phyloP scores from a whole-genome alignment of 2,113 vertebrate genomes.

The Chaetodon trifascialis region DNA sequence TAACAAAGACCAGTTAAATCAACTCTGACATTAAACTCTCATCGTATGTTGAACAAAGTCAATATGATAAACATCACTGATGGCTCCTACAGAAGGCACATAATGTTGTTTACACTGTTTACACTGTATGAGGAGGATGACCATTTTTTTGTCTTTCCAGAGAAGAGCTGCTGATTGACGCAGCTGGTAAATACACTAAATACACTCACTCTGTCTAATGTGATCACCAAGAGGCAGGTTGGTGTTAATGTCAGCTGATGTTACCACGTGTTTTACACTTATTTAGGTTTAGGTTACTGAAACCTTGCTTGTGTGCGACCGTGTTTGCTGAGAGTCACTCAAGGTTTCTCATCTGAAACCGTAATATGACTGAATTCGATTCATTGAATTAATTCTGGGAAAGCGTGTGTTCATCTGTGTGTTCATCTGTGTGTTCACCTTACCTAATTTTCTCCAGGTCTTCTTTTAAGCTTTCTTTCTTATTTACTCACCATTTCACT shows the following conservation, averaged over 20 bases:
- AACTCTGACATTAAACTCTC: neutral
- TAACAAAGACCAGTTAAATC: neutral
- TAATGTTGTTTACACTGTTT: neutral
- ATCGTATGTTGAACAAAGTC: neutral
- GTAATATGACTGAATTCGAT: neutral
- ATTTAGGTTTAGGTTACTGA: conserved; percentile 26
- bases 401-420: neutral
- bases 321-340: neutral
- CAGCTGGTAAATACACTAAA: neutral
- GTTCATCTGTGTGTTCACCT: neutral
- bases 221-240: neutral
- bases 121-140: neutral
- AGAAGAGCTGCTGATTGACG: neutral
- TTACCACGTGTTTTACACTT: neutral
- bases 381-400: too few relatives aligned
- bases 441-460: neutral
- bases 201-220: neutral
- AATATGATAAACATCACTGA: neutral
- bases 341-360: neutral
- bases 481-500: neutral
- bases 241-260: conserved; percentile 5
- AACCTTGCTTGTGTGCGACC: neutral
- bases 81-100: neutral
- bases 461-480: neutral
- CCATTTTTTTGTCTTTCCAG: neutral